Percentiles rank a stretch among this genome's conserved stretches.
phyloP scores from a whole-genome alignment of 2,797 vertebrate genomes.

The Erithacus rubecula region DNA sequence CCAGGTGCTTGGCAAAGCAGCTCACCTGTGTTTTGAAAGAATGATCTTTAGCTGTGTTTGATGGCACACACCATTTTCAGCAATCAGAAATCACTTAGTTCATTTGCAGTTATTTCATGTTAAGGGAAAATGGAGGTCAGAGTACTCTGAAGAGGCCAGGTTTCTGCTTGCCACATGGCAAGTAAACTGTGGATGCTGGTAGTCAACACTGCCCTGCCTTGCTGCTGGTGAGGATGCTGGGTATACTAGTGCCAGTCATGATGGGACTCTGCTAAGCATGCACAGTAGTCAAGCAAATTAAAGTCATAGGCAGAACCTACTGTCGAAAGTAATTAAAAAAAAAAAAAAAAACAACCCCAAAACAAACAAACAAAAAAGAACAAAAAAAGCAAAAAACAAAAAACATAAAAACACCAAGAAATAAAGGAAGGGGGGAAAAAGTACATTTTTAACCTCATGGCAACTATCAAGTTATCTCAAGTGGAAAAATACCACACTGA shows the following conservation, averaged over 20 bases:
- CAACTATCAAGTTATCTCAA: slow-evolving; percentile 49
- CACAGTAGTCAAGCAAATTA: neutral
- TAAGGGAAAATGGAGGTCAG: neutral
- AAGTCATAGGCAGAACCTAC: neutral
- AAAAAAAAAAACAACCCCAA: too few species aligned
- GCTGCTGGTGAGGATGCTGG: neutral
- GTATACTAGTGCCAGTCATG: too few species aligned
- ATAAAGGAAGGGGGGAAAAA: fast-evolving
- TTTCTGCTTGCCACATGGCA: neutral
- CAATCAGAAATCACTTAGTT: neutral
- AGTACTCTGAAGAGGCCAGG: neutral
- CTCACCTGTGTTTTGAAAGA: neutral
- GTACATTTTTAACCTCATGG: slow-evolving; percentile 27
- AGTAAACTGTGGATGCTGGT: neutral
- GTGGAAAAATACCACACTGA: slow-evolving; percentile 36
- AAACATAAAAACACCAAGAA: too few species aligned
- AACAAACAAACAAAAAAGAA: neutral
- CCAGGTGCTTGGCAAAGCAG: neutral
- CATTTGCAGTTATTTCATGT: neutral
- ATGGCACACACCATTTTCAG: neutral
- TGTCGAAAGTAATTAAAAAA: neutral
- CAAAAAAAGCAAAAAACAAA: too few species aligned
- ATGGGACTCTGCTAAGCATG: neutral
- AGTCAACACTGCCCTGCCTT: neutral
- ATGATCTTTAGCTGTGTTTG: neutral